These are phyloP conservation scores for Molorchus minor DNA, from an alignment of 2,888 invertebrate genomes.

Conservation along the genomic window DNA sequence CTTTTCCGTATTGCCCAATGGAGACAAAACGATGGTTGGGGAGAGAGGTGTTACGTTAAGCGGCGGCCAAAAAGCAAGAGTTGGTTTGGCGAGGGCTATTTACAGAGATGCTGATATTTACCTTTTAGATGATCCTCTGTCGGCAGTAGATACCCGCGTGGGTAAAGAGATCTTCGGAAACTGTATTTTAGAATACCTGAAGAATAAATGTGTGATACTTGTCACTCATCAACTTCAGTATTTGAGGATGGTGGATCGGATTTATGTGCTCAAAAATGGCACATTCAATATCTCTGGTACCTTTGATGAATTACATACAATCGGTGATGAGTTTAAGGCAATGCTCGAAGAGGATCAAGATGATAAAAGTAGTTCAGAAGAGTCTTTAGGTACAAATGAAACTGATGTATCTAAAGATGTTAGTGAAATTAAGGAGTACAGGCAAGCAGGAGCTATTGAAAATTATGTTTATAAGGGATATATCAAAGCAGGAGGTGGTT, in stretches of 20 bases:
- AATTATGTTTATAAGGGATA: conserved; percentile 70
- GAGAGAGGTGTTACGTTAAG: conserved; percentile 76
- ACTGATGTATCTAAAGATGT: background rate
- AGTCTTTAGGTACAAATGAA: background rate
- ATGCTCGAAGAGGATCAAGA: background rate
- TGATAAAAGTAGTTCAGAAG: background rate
- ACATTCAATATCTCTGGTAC: background rate
- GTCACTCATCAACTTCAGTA: conserved; percentile 79
- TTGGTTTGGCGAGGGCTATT: conserved; percentile 87
- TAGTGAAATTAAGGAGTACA: conserved; percentile 1
- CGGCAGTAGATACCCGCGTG: conserved; percentile 24
- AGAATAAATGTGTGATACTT: conserved; percentile 73
- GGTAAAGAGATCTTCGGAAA: conserved; percentile 83
- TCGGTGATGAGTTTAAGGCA: background rate
- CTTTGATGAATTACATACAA: conserved; percentile 49
- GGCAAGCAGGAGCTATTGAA: conserved; percentile 63
- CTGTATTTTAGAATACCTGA: conserved; percentile 72
- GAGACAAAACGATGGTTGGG: conserved; percentile 80
- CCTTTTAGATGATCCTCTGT: conserved; percentile 15
- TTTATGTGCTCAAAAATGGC: conserved; percentile 67
- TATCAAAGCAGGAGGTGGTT: conserved; percentile 76
- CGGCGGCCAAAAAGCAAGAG: conserved; percentile 85
- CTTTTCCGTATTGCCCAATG: conserved; percentile 75
- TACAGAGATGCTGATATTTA: conserved; percentile 77
- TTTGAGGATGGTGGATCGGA: conserved; percentile 67